These are phyloP conservation scores for Drosophila grimshawi DNA, from an alignment of 1,140 invertebrate genomes.

Conservation along the genomic window DNA sequence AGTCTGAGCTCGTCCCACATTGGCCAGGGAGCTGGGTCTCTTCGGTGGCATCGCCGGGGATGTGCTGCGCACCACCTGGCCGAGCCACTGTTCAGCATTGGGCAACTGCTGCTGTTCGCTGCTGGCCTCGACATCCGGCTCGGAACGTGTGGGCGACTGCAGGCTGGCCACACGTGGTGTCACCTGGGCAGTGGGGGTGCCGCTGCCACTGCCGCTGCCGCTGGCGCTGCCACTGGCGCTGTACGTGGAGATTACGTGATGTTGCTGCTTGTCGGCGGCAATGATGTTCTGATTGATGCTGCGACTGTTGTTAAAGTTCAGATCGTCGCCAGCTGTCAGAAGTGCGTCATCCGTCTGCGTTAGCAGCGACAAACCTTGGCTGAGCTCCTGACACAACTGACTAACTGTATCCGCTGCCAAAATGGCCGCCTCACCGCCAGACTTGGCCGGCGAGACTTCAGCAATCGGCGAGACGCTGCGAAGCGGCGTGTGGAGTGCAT, in stretches of 20 bases:
- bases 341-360: slow-evolving; percentile 88
- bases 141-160: slow-evolving; percentile 59
- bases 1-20: slow-evolving; percentile 88
- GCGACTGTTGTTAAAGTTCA: slow-evolving; percentile 86
- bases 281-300: slow-evolving; percentile 86
- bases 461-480: slow-evolving; percentile 91
- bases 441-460: slow-evolving; percentile 89
- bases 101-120: slow-evolving; percentile 85
- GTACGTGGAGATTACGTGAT: slow-evolving; percentile 55
- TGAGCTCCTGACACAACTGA: slow-evolving; percentile 94
- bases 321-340: slow-evolving; percentile 86
- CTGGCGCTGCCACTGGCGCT: slow-evolving; percentile 51
- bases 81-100: slow-evolving; percentile 91
- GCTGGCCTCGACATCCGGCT: slow-evolving; percentile 24
- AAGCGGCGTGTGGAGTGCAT: slow-evolving; percentile 68
- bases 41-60: slow-evolving; percentile 85
- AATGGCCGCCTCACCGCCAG: slow-evolving; percentile 35
- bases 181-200: slow-evolving; percentile 63
- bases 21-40: slow-evolving; percentile 85
- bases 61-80: slow-evolving; percentile 88
- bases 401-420: slow-evolving; percentile 90
- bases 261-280: slow-evolving; percentile 80
- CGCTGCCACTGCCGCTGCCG: slow-evolving; percentile 47
- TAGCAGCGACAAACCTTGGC: slow-evolving; percentile 92
- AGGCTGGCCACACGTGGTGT: slow-evolving; percentile 47